Conservation (phyloP, 2,888 invertebrate genomes). For the Brassicogethes aeneus region DNA sequence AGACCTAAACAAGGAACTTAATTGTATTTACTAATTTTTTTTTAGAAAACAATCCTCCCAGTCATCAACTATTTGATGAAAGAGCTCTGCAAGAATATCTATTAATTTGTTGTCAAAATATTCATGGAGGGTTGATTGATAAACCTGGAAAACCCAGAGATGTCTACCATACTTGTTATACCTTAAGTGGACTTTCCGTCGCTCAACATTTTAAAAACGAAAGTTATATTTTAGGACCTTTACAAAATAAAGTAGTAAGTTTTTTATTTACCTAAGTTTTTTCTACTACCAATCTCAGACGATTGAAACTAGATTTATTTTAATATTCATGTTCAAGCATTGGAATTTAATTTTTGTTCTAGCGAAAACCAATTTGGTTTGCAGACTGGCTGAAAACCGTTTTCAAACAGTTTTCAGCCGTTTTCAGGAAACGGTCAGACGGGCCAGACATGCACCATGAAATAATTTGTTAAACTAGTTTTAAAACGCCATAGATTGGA, state of each 20-base stretch:
- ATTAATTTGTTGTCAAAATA: slow-evolving; percentile 83
- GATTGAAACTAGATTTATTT: background rate
- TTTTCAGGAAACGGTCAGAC: too few species aligned
- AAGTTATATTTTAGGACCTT: slow-evolving; percentile 54
- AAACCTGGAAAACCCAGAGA: slow-evolving; percentile 91
- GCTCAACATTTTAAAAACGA: slow-evolving; percentile 63
- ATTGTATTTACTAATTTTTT: slow-evolving; percentile 9
- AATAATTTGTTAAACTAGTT: too few species aligned
- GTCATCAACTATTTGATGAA: slow-evolving; percentile 71
- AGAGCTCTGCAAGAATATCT: slow-evolving; percentile 91
- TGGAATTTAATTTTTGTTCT: too few species aligned
- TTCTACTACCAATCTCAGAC: background rate
- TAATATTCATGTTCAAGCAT: background rate
- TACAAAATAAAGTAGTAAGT: slow-evolving; percentile 59
- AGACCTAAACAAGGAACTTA: background rate
- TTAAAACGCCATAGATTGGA: too few species aligned
- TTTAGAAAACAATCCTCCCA: slow-evolving; percentile 39
- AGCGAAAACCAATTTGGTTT: too few species aligned
- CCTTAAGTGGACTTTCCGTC: slow-evolving; percentile 86
- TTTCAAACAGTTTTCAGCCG: too few species aligned
- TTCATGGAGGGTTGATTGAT: slow-evolving; percentile 84
- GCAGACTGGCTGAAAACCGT: too few species aligned
- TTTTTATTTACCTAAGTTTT: slow-evolving; percentile 1
- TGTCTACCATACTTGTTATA: slow-evolving; percentile 96
- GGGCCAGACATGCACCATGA: too few species aligned